Evolutionary conservation across 2,113 vertebrate species (phyloP).

Genomic region (Lepidothrix coronata): DNA sequence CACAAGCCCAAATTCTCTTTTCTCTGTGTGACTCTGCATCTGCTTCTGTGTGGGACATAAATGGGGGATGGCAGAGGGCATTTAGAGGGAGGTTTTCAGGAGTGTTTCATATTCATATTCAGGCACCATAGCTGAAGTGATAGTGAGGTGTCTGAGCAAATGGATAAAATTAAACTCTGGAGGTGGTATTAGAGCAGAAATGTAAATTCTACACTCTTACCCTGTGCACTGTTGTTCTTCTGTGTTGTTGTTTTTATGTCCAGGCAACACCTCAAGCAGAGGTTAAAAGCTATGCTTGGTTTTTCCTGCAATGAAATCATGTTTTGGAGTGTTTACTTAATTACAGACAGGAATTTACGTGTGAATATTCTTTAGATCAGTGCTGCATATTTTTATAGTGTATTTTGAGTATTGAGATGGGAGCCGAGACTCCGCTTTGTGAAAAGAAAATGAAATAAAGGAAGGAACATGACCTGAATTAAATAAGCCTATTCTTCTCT

Average conservation of each 20-base stretch:
- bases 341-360: neutral
- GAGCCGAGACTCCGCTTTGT: neutral
- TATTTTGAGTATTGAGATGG: neutral
- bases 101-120: neutral
- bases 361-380: neutral
- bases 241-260: neutral
- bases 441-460: slow-evolving; percentile 10
- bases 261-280: neutral
- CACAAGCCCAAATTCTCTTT: neutral
- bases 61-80: neutral
- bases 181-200: neutral
- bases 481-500: neutral
- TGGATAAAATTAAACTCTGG: neutral
- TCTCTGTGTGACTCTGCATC: neutral
- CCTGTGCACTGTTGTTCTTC: neutral
- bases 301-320: neutral
- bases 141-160: neutral
- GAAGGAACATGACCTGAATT: neutral
- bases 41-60: neutral
- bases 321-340: neutral
- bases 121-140: neutral
- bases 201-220: neutral
- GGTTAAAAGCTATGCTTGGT: neutral
- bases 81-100: neutral
- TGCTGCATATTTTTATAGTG: neutral